Evolutionary conservation across 2,797 vertebrate species (phyloP).

Genomic region (Onychomys torridus): DNA sequence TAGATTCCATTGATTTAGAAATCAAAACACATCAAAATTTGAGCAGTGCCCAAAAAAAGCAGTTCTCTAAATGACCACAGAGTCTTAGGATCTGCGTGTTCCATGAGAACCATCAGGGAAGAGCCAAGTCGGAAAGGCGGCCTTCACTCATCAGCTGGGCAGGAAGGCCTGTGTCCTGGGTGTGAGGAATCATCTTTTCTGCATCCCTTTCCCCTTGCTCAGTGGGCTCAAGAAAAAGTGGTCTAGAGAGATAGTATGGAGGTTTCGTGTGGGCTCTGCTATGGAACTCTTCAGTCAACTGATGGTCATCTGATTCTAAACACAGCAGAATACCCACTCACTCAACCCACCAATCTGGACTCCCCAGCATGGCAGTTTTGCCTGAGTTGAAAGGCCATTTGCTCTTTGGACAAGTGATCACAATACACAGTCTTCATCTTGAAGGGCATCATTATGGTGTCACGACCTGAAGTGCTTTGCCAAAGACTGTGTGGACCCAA

Average conservation of each 20-base stretch:
- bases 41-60: background rate
- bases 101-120: background rate
- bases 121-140: background rate
- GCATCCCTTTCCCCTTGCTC: background rate
- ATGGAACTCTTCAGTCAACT: background rate
- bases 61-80: background rate
- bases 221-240: background rate
- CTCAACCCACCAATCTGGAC: too few species aligned
- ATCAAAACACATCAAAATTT: background rate
- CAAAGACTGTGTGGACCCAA: background rate
- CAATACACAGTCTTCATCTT: background rate
- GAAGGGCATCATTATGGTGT: background rate
- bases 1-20: background rate
- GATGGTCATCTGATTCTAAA: background rate
- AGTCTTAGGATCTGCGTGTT: background rate
- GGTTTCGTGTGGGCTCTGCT: background rate
- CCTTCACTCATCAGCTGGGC: too few species aligned
- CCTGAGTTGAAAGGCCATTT: background rate
- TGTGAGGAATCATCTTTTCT: too few species aligned
- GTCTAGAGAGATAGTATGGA: background rate
- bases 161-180: background rate
- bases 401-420: background rate
- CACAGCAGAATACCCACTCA: background rate
- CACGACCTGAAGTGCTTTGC: background rate
- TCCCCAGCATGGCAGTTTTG: background rate